Conservation (phyloP, 1,140 invertebrate genomes). For the Tetragonula clypearis region DNA sequence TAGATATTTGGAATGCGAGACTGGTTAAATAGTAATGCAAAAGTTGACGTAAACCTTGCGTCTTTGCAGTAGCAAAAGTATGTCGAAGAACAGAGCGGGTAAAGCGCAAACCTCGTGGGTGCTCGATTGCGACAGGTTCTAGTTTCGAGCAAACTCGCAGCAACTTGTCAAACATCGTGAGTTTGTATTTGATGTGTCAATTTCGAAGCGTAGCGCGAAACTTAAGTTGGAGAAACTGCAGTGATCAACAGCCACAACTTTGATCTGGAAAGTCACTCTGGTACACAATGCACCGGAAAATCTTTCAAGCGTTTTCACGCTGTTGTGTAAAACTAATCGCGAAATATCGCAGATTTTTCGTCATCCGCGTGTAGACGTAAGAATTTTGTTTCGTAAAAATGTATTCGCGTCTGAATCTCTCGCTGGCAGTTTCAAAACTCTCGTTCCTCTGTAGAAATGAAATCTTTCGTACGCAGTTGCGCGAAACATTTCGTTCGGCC, state of each 20-base stretch:
- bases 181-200: slow-evolving; percentile 20
- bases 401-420: not conserved
- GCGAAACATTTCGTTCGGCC: not conserved
- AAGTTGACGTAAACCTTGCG: not conserved
- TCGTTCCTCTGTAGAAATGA: not conserved
- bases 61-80: not conserved
- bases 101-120: not conserved
- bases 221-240: slow-evolving; percentile 5
- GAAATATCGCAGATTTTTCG: not conserved
- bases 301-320: not conserved
- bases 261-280: not conserved
- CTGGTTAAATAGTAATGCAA: not conserved
- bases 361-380: not conserved
- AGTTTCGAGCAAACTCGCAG: not conserved
- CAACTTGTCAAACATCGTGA: slow-evolving; percentile 28
- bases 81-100: not conserved
- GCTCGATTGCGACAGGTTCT: slow-evolving; percentile 5
- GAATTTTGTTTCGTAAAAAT: not conserved
- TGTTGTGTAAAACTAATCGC: too few relatives aligned
- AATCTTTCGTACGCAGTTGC: slow-evolving; percentile 10
- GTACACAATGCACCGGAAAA: too few relatives aligned
- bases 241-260: not conserved
- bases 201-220: not conserved
- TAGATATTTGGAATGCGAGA: not conserved
- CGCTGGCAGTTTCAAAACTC: not conserved